Evolutionary conservation across 2,888 invertebrate genomes (phyloP).

Genomic region (Coelopa pilipes): DNA sequence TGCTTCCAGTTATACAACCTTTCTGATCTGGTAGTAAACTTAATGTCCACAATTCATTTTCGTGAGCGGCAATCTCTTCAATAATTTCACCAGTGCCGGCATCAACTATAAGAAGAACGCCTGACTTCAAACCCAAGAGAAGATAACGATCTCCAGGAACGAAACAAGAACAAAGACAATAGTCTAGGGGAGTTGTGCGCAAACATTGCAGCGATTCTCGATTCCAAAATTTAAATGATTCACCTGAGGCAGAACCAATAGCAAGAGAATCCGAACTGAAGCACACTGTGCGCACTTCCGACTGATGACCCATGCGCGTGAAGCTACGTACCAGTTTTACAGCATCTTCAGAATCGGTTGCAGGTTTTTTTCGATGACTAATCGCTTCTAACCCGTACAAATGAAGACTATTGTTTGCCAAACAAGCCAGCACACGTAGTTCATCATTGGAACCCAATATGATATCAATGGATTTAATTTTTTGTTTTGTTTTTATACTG

Average conservation of each 20-base stretch:
- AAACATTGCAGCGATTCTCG: conserved; percentile 75
- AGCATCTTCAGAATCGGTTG: conserved; percentile 66
- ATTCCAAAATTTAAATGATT: conserved; percentile 95
- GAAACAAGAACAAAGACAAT: conserved; percentile 79
- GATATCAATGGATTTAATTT: conserved; percentile 77
- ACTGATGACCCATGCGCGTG: conserved; percentile 84
- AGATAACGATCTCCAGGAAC: conserved; percentile 91
- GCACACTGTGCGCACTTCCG: conserved; percentile 85
- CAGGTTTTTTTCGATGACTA: conserved; percentile 64
- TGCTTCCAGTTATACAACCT: conserved; percentile 86
- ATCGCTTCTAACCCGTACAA: conserved; percentile 70
- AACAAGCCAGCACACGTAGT: conserved; percentile 73
- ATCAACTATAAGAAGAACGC: conserved; percentile 84
- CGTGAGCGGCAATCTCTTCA: conserved; percentile 86
- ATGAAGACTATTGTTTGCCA: conserved; percentile 81
- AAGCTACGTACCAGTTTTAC: conserved; percentile 73
- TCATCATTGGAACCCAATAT: conserved; percentile 78
- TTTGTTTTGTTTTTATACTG: conserved; percentile 74
- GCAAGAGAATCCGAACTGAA: conserved; percentile 93
- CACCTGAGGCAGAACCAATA: conserved; percentile 86
- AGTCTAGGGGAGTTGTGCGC: conserved; percentile 75
- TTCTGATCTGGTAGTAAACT: conserved; percentile 83
- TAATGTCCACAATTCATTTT: conserved; percentile 82
- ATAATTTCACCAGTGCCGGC: conserved; percentile 83
- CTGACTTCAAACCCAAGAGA: conserved; percentile 86